These are phyloP conservation scores for Torymus tubicola DNA, from an alignment of 2,888 invertebrate genomes.

Conservation along the genomic window DNA sequence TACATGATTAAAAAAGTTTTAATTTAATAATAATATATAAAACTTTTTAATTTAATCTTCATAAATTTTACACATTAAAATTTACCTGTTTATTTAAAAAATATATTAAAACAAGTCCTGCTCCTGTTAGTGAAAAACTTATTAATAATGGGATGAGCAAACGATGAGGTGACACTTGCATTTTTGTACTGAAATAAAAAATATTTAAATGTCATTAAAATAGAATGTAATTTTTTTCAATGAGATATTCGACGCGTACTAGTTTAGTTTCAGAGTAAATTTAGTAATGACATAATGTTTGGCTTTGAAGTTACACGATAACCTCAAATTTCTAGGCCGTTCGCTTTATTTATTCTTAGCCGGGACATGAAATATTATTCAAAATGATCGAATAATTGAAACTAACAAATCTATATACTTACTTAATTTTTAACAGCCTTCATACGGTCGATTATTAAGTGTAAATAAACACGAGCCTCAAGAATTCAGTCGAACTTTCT, in stretches of 20 bases:
- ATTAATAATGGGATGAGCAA: constrained; percentile 79
- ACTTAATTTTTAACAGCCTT: constrained; percentile 4
- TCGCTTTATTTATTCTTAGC: constrained; percentile 14
- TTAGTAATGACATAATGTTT: constrained; percentile 56
- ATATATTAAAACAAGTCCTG: constrained; percentile 84
- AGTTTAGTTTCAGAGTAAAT: constrained; percentile 41
- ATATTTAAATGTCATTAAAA: constrained; percentile 24
- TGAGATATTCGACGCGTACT: constrained; percentile 13
- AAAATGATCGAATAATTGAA: background rate
- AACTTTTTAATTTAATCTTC: constrained; percentile 8
- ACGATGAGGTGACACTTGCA: constrained; percentile 64
- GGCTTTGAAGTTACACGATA: constrained; percentile 47
- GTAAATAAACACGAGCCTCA: constrained; percentile 19
- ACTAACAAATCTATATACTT: background rate
- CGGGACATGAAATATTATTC: background rate
- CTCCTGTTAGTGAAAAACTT: constrained; percentile 83
- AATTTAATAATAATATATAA: constrained; percentile 8
- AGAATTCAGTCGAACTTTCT: constrained; percentile 25
- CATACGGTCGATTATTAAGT: constrained; percentile 4
- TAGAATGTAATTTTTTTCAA: background rate
- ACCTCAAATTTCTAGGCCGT: constrained; percentile 59
- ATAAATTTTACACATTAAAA: background rate
- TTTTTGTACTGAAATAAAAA: constrained; percentile 59
- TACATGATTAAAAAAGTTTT: constrained; percentile 28
- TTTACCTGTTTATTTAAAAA: constrained; percentile 82